A percentile compares a stretch with the other conserved stretches of the same genome.
phyloP scores from a whole-genome alignment of 2,113 vertebrate species.

The Acinonyx jubatus region DNA sequence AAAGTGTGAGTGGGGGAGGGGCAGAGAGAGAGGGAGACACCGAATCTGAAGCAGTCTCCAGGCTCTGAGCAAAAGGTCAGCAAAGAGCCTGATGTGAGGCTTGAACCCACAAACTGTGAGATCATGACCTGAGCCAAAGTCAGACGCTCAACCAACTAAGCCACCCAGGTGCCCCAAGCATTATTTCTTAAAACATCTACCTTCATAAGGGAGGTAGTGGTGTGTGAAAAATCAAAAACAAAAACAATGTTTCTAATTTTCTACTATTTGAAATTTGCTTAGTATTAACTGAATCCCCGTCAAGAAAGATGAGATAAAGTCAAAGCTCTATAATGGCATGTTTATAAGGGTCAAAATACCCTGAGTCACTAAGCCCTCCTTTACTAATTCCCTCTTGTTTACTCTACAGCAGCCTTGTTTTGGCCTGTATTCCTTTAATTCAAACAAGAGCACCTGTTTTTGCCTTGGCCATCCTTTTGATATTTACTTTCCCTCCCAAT shows the following conservation, averaged over 20 bases:
- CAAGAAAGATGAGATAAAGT: neutral
- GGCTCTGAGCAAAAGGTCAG: too few relatives aligned
- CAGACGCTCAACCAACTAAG: too few relatives aligned
- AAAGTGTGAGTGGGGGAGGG: too few relatives aligned
- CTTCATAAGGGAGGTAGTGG: accelerated
- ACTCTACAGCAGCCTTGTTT: neutral
- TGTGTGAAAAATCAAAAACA: neutral
- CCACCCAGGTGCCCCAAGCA: too few relatives aligned
- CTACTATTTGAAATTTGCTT: neutral
- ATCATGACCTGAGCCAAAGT: too few relatives aligned
- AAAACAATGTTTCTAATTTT: neutral
- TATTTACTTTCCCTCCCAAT: neutral
- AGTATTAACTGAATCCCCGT: neutral
- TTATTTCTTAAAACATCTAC: neutral
- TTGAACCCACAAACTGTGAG: too few relatives aligned
- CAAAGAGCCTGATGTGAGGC: too few relatives aligned
- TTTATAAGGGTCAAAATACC: neutral
- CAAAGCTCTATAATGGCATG: neutral
- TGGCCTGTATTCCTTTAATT: neutral
- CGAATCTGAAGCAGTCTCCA: too few relatives aligned
- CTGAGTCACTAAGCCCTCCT: accelerated
- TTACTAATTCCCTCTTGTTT: neutral
- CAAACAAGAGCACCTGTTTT: neutral
- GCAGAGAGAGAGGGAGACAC: too few relatives aligned
- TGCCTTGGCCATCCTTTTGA: neutral